Conservation (phyloP, 2,113 vertebrate genomes). For the Macquaria ambigua region DNA sequence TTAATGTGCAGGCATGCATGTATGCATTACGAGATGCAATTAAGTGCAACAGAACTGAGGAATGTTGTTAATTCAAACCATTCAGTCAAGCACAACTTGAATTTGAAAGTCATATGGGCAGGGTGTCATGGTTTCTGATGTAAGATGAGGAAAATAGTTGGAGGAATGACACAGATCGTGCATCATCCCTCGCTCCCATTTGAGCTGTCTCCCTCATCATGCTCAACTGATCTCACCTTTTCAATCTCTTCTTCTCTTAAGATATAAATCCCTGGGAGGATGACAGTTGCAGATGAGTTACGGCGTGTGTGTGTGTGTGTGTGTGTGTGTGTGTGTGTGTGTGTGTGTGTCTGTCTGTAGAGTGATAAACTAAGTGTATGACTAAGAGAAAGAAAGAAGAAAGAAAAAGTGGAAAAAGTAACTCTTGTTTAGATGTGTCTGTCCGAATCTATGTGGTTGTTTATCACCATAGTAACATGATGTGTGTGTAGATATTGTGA, state of each 20-base stretch:
- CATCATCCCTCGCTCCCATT: conserved; percentile 60
- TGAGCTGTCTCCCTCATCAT: conserved; percentile 58
- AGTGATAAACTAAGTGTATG: conserved; percentile 22
- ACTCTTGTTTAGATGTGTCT: not conserved
- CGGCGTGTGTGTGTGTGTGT: conserved; percentile 26
- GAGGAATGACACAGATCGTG: conserved; percentile 59
- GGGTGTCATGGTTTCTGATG: conserved; percentile 61
- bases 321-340: conserved; percentile 13
- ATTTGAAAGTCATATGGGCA: conserved; percentile 55
- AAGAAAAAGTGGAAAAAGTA: conserved; percentile 10
- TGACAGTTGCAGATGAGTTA: conserved; percentile 62
- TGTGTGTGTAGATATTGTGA: not conserved
- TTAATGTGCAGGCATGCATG: not conserved
- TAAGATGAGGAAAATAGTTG: conserved; percentile 61
- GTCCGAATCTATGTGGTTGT: not conserved
- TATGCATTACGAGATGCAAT: not conserved
- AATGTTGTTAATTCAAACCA: conserved; percentile 37
- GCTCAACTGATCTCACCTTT: conserved; percentile 68
- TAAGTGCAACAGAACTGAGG: conserved; percentile 19
- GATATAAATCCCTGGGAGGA: conserved; percentile 55
- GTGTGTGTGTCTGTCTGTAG: conserved; percentile 12
- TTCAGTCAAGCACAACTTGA: conserved; percentile 26
- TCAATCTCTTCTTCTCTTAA: conserved; percentile 63
- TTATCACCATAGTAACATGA: not conserved
- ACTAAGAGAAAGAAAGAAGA: conserved; percentile 21